These are phyloP conservation scores for Merops nubicus DNA, from an alignment of 2,113 vertebrate species.

Conservation along the genomic window DNA sequence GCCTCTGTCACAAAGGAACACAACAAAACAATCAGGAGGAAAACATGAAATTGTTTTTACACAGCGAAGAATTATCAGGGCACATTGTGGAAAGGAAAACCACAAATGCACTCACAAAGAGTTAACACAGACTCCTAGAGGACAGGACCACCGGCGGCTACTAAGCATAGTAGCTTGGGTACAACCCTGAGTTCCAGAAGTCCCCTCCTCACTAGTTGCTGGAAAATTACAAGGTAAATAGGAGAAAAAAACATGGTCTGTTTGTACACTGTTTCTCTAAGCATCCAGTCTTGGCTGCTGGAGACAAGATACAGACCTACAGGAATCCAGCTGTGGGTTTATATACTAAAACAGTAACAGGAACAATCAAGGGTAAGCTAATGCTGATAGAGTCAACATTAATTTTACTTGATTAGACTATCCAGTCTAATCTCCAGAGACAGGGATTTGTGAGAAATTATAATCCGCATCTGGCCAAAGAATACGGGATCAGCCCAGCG, in stretches of 20 bases:
- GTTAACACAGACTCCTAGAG: not conserved
- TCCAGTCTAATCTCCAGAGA: not conserved
- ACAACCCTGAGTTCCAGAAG: not conserved
- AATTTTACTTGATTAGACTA: slow-evolving; percentile 34
- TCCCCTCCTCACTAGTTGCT: not conserved
- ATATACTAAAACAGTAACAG: not conserved
- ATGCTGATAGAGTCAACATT: not conserved
- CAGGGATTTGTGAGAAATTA: not conserved
- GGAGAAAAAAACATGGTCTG: not conserved
- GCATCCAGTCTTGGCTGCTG: not conserved
- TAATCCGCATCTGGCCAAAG: not conserved
- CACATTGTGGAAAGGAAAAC: not conserved
- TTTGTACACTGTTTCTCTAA: not conserved
- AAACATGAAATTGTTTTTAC: not conserved
- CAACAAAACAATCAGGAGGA: not conserved
- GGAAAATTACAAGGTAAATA: not conserved
- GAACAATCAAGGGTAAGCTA: not conserved
- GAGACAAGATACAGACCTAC: slow-evolving; percentile 2
- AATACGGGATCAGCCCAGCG: not conserved
- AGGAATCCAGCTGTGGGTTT: not conserved
- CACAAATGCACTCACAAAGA: not conserved
- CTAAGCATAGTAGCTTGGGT: not conserved
- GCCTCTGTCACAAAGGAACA: not conserved
- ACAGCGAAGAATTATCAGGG: not conserved
- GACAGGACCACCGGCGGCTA: not conserved